phyloP scores from a whole-genome alignment of 92 coral and sea anemone genomes.

The Plumapathes pennacea region DNA sequence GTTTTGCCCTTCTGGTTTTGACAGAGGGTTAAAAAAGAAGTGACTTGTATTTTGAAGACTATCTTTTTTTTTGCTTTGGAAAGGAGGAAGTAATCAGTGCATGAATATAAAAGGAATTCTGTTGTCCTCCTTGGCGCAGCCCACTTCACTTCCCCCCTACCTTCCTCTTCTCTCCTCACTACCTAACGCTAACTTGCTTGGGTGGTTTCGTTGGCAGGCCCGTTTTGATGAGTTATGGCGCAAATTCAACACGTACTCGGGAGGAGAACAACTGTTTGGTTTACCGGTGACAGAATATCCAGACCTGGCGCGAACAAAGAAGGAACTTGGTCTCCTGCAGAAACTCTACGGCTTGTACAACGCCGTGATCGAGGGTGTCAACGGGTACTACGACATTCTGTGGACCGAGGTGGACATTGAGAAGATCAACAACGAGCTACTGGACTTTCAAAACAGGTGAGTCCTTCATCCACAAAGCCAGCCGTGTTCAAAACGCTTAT shows the following conservation, averaged over 20 bases:
- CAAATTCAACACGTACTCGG: slow-evolving; percentile 77
- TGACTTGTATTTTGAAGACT: no score
- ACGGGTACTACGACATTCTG: slow-evolving; percentile 84
- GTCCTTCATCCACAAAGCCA: no score
- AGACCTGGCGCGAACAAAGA: slow-evolving; percentile 78
- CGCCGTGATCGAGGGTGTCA: slow-evolving; percentile 83
- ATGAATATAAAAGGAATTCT: neutral
- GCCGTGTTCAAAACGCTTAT: no score
- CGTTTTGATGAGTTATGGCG: slow-evolving; percentile 92
- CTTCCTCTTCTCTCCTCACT: neutral
- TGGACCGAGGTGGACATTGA: slow-evolving; percentile 92
- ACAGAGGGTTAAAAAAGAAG: no score
- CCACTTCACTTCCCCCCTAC: neutral
- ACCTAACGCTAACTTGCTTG: no score
- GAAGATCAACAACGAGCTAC: slow-evolving; percentile 74
- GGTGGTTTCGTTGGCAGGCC: slow-evolving; percentile 12
- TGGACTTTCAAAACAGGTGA: slow-evolving; percentile 94
- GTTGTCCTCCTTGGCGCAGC: neutral
- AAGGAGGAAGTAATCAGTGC: neutral
- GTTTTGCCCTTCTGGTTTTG: no score
- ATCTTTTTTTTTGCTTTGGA: no score
- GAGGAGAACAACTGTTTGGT: slow-evolving; percentile 88
- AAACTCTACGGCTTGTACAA: slow-evolving; percentile 85
- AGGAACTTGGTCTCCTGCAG: slow-evolving; percentile 77
- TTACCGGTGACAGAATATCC: slow-evolving; percentile 82